Evolutionary conservation across 2,888 invertebrate species (phyloP).

Genomic region (Stramonita haemastoma): DNA sequence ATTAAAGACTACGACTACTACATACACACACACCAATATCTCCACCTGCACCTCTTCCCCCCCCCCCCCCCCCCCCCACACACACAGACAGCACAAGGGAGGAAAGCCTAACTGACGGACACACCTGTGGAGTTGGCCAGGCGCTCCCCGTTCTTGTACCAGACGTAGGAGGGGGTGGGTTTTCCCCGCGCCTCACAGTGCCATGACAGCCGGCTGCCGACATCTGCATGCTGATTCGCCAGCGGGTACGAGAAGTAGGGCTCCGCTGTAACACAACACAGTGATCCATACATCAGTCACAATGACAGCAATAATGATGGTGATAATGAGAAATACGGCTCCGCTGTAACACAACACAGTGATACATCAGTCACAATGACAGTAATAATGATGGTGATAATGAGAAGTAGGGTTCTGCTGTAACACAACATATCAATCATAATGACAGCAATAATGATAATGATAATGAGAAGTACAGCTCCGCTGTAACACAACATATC

Average conservation of each 20-base stretch:
- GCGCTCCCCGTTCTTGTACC: slow-evolving; percentile 67
- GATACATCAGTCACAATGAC: not conserved
- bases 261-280: slow-evolving; percentile 57
- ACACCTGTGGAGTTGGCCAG: slow-evolving; percentile 85
- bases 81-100: too few species aligned
- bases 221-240: slow-evolving; percentile 69
- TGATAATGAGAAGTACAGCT: too few species aligned
- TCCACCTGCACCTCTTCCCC: too few species aligned
- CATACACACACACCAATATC: too few species aligned
- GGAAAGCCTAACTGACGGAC: too few species aligned
- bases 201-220: slow-evolving; percentile 66
- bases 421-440: too few species aligned
- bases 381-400: not conserved
- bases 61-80: too few species aligned
- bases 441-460: too few species aligned
- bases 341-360: not conserved
- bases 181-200: slow-evolving; percentile 70
- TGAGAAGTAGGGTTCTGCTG: not conserved
- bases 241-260: slow-evolving; percentile 72
- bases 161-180: slow-evolving; percentile 64
- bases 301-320: not conserved
- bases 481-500: too few species aligned
- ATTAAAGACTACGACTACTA: too few species aligned
- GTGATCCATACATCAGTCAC: not conserved
- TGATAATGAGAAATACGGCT: not conserved